Conservation (phyloP, 2,888 invertebrate species). For the Eudemis profundana region DNA sequence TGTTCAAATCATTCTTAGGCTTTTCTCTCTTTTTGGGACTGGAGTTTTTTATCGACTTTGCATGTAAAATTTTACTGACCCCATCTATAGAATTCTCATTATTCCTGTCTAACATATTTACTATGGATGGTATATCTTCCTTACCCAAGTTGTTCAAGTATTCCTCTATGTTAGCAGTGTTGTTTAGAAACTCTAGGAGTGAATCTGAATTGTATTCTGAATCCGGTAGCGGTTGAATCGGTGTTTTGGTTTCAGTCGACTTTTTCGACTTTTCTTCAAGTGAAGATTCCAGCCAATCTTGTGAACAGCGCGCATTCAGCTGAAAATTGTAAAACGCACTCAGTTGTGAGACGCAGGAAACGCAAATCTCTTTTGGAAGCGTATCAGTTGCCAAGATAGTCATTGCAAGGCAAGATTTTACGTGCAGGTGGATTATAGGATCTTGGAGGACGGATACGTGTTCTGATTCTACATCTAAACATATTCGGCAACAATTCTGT, state of each 20-base stretch:
- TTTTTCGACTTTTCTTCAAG: slow-evolving; percentile 68
- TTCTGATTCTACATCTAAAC: slow-evolving; percentile 70
- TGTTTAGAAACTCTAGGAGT: slow-evolving; percentile 77
- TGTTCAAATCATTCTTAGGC: slow-evolving; percentile 58
- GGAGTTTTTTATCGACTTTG: slow-evolving; percentile 60
- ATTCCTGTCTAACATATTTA: slow-evolving; percentile 75
- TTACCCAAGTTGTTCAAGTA: slow-evolving; percentile 77
- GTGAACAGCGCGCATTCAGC: slow-evolving; percentile 76
- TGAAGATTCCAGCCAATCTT: slow-evolving; percentile 77
- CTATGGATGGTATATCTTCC: slow-evolving; percentile 79
- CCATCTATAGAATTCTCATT: slow-evolving; percentile 60
- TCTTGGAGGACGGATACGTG: slow-evolving; percentile 74
- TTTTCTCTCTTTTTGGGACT: slow-evolving; percentile 71
- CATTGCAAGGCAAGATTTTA: slow-evolving; percentile 74
- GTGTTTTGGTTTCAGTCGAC: slow-evolving; percentile 63
- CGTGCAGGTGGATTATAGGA: slow-evolving; percentile 68
- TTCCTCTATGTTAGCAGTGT: slow-evolving; percentile 78
- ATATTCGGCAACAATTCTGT: slow-evolving; percentile 74
- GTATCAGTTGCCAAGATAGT: slow-evolving; percentile 65
- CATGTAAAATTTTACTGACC: slow-evolving; percentile 53
- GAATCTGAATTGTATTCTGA: slow-evolving; percentile 82
- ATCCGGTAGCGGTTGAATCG: slow-evolving; percentile 76
- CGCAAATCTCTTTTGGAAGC: slow-evolving; percentile 73
- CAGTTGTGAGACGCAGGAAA: slow-evolving; percentile 71
- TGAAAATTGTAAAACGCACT: slow-evolving; percentile 78